Evolutionary conservation across 2,888 invertebrate genomes (phyloP), one percentile per base, ranked within the genome.

Genomic region (Gonocerus acuteangulatus): DNA sequence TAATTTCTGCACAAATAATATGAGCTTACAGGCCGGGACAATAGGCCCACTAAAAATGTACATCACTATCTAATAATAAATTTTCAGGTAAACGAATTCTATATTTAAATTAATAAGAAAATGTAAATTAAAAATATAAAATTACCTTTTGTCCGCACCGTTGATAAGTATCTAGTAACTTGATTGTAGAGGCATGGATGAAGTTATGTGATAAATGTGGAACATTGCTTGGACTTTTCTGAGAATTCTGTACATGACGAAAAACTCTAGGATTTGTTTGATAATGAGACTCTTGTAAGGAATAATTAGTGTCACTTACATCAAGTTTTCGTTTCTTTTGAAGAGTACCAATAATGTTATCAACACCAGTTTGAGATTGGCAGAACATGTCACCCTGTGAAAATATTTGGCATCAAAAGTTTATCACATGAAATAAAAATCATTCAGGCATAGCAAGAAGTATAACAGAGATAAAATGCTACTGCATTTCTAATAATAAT

Each of bases 331-430:
- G 74, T 70, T 77, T 76, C 70, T 76, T 76, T 66, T 75, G 75
- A 69, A 72, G 74, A 60, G 68, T 65, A 49, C 66, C 68, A 52
- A 67, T 65, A 60, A 67, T 61, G 62, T 61, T 54, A 54, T 65
- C 67, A 64, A 65, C 65, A 67, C 58, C 63, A 61, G 63, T 63
- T 73, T 80, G 81, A 77, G 80, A 78, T 78, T 79, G 80, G 80
- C 85, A 85, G 84, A 85, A 87, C 87, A 87, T 87, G 86, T 86
- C 87, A 86, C 82, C 85, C 87, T 87, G 77, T n/a, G n/a, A n/a
- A n/a, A n/a, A 21, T 78, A 77, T 62, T 6, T 36, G 65, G 49
- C 62, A 65, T 42, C 3, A 63, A 59, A 67, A 68, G 51, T 65
- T 66, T 59, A 49, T 18, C 44, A 3, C n/a, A n/a, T n/a, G n/a